Evolutionary conservation across 2,888 invertebrate species (phyloP).

Genomic region (Synergus japonicus): DNA sequence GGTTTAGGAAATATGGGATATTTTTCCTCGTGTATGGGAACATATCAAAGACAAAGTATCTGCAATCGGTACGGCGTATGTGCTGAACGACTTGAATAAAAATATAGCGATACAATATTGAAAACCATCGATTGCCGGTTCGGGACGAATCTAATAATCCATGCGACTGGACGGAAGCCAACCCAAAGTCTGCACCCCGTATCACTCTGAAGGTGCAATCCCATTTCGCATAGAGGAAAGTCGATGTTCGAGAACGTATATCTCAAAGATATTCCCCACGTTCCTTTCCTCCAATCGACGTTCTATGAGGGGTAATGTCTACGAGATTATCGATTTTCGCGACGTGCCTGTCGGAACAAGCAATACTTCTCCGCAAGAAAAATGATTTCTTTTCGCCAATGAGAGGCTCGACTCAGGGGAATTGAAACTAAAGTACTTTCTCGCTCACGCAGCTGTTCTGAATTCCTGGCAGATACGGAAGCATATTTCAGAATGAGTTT

Average conservation of each 20-base stretch:
- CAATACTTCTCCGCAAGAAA: slow-evolving; percentile 34
- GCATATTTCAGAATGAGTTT: slow-evolving; percentile 27
- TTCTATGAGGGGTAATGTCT: slow-evolving; percentile 35
- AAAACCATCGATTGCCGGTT: slow-evolving; percentile 61
- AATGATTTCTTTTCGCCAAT: slow-evolving; percentile 35
- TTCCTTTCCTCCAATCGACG: slow-evolving; percentile 22
- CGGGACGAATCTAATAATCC: slow-evolving; percentile 65
- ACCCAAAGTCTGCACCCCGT: slow-evolving; percentile 63
- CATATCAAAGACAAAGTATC: not conserved
- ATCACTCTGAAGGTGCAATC: slow-evolving; percentile 53
- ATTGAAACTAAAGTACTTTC: slow-evolving; percentile 40
- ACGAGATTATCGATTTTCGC: slow-evolving; percentile 37
- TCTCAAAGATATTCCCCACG: slow-evolving; percentile 34
- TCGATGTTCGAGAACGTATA: slow-evolving; percentile 42
- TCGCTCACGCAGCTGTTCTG: slow-evolving; percentile 10
- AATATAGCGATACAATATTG: slow-evolving; percentile 52
- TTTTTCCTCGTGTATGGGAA: not conserved
- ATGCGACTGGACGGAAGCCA: slow-evolving; percentile 66
- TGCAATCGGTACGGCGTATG: not conserved
- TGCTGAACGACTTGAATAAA: slow-evolving; percentile 1
- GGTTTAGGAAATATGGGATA: not conserved
- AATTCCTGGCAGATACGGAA: not conserved
- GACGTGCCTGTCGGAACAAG: slow-evolving; percentile 27
- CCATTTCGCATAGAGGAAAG: slow-evolving; percentile 50
- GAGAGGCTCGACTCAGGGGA: slow-evolving; percentile 18